Conservation (phyloP, 2,113 vertebrate species). For the Trogon surrucura region DNA sequence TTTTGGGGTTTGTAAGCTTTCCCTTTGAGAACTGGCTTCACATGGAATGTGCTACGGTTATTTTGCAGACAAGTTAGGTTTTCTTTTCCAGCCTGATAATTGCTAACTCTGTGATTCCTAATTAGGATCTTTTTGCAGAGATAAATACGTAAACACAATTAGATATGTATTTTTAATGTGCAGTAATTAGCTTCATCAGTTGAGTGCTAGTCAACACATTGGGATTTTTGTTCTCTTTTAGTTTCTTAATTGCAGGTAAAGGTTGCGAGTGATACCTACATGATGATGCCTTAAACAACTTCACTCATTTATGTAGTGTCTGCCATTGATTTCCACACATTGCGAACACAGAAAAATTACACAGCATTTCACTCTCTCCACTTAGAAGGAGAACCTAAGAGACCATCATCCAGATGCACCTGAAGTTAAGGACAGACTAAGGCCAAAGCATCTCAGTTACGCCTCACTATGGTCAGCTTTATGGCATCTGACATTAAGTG, state of each 20-base stretch:
- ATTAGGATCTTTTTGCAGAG: slow-evolving; percentile 60
- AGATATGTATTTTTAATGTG: background rate
- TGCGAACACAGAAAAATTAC: background rate
- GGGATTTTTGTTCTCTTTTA: background rate
- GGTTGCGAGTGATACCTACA: background rate
- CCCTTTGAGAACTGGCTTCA: background rate
- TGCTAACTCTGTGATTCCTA: slow-evolving; percentile 42
- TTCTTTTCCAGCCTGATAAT: slow-evolving; percentile 27
- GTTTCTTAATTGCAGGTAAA: background rate
- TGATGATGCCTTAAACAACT: background rate
- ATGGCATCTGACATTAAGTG: background rate
- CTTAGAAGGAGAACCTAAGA: background rate
- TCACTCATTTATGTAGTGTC: background rate
- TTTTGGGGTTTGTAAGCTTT: background rate
- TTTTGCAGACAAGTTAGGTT: background rate
- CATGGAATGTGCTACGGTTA: background rate
- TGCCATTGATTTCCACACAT: background rate
- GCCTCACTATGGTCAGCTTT: background rate
- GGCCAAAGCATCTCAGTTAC: background rate
- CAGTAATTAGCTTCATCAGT: background rate
- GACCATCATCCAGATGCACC: background rate
- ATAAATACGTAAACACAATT: slow-evolving; percentile 51
- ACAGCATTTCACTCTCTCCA: rapidly evolving
- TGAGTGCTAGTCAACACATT: slow-evolving; percentile 1
- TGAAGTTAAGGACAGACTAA: background rate